Evolutionary conservation across 2,113 vertebrate species (phyloP), one percentile per base, ranked within the genome.

Genomic region (Procapra przewalskii): DNA sequence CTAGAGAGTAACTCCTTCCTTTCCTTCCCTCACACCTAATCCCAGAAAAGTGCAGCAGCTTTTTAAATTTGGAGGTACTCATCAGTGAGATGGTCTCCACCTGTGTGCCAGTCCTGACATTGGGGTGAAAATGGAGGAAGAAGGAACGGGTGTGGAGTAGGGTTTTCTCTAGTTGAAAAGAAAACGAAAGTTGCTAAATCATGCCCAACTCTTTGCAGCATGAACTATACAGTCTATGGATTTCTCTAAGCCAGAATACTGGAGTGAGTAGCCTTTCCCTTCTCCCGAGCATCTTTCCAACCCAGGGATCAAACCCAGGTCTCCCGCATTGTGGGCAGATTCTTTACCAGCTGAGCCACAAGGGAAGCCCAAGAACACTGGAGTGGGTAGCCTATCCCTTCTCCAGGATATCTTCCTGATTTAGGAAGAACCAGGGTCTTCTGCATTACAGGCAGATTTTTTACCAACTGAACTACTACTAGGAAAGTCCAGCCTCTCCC

Each of bases 121-220:
- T 21, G 8, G 11, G 29, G 33, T 25, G 16, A 2, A 11, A 50
- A 33, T 3, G 0, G 10, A 43, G 33, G 0, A 48, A 59, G 40
- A 50, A 59, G 54, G 25, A 62, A 33, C 59, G 52, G 12, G 33
- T 31, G 67, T 64, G 12, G 5, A 59, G 16, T 3, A 2, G 8
- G n/a, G 6, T 16, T 54, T 16, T 54, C 29, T 45, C 11, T 12
- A 16, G 11, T 43, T 59, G 25, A 45, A 71, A 71, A 36, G 9
- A 36, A 71, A 71, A 36, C 12, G 19, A 71, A 71, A 40, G 19
- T 71, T 11, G 19, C 67, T 71, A n/a, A 40, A 21, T 23, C 67
- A 71, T 23, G 19, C 23, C 67, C 0, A 0, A 23, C 67, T 71
- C 67, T 71, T 71, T 71, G 64, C 64, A 71, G 21, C n/a, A 71